Base-by-base conservation (phyloP, 2,113 vertebrate genomes). In the Oncorhynchus tshawytscha region DNA sequence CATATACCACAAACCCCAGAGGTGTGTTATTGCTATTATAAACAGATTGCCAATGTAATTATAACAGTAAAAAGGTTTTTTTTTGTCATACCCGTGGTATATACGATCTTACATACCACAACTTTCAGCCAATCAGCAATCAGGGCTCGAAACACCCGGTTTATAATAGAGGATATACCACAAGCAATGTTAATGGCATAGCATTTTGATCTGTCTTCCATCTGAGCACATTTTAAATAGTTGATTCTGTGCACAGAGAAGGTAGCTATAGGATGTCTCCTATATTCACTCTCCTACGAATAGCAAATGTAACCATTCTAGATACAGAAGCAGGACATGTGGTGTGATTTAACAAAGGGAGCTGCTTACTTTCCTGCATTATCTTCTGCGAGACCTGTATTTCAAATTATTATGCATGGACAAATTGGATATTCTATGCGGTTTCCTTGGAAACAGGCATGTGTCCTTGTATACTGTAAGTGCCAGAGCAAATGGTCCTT, bases 361-460 rank as follows among this genome's bases (percentile, higher is more conserved):
- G 67, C 69, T 78, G 71, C 69, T 78, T 86, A 29, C 72, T 76
- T 78, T 54, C 51, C 51, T 54, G 1, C 16, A 54, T 81, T 65
- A 51, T 78, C 84, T 77, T 81, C 71, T 71, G 27, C 64, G 49
- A 79, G 77, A 79, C 76, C 81, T 79, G 78, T 73, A 60, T 82
- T 87, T 84, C 71, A 76, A 84, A 82, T 82, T 68, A 18, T 39
- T 57, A 85, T 57, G 82, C 82, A 81, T 81, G 64, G 74, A 85
- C 78, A 84, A 75, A 89, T 81, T 31, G 77, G 80, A 81, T 79
- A 79, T 83, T 86, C 78, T 83, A 84, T 84, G 76, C 82, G 64
- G 86, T 90, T 90, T 87, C 89, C 88, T 86, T 90, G 89, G 90
- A 90, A 91, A 91, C 88, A 87, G 86, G 77, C 87, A 82, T 89